phyloP scores from a whole-genome alignment of 2,797 vertebrate species.

The Darevskia nairensis region DNA sequence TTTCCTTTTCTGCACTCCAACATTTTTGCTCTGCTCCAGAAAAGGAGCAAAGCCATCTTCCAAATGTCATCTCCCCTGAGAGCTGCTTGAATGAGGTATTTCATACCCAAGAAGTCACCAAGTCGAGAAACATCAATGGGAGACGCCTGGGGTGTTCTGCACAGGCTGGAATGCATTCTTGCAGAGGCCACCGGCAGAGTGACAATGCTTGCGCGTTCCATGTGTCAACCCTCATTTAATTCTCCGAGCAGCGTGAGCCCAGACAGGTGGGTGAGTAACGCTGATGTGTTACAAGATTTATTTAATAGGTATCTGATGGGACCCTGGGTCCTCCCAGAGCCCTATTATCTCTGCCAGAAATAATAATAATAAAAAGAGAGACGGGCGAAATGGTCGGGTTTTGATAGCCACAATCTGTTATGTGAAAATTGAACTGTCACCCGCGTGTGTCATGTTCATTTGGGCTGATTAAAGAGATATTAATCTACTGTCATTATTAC shows the following conservation, averaged over 20 bases:
- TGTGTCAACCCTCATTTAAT: conserved; percentile 75
- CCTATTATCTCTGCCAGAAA: conserved; percentile 85
- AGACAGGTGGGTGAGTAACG: conserved; percentile 83
- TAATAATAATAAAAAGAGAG: conserved; percentile 77
- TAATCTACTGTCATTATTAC: conserved; percentile 85
- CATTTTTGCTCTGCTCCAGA: not conserved
- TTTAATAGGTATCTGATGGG: conserved; percentile 81
- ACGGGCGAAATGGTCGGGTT: conserved; percentile 77
- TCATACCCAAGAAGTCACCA: rapidly evolving
- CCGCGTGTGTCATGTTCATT: conserved; percentile 89
- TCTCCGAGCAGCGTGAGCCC: conserved; percentile 74
- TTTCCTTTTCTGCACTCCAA: not conserved
- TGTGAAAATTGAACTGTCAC: conserved; percentile 98
- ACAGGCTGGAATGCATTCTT: not conserved
- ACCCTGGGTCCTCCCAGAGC: conserved; percentile 74
- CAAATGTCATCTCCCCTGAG: too few species aligned
- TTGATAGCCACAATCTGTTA: conserved; percentile 94
- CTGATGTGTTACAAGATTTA: conserved; percentile 79
- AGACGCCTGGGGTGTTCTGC: conserved; percentile 28
- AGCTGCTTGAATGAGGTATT: conserved; percentile 28
- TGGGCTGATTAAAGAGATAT: conserved; percentile 89
- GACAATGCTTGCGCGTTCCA: conserved; percentile 25
- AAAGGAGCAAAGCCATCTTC: not conserved
- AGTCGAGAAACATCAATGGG: conserved; percentile 12
- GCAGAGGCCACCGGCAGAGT: not conserved